Conservation (phyloP, 1,140 invertebrate genomes). For the Diabrotica virgifera region DNA sequence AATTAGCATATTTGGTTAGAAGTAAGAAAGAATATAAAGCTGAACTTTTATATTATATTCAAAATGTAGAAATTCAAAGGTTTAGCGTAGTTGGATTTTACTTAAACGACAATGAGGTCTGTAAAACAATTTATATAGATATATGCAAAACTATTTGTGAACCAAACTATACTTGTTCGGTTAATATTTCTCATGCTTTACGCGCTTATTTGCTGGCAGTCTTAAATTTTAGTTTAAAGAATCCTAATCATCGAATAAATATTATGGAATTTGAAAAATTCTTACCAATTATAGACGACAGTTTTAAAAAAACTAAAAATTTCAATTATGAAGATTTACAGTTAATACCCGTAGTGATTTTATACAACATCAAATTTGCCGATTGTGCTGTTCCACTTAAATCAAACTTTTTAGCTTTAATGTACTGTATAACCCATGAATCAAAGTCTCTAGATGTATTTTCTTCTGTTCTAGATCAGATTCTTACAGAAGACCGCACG, state of each 20-base stretch:
- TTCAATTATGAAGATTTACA: neutral
- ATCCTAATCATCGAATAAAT: conserved; percentile 9
- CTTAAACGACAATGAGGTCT: neutral
- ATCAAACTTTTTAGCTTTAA: too few species aligned
- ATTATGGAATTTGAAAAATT: conserved; percentile 5
- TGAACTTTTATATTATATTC: conserved; percentile 3
- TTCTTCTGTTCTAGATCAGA: neutral
- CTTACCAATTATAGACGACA: neutral
- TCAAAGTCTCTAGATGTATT: neutral
- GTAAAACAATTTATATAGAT: neutral
- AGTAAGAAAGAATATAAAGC: conserved; percentile 3
- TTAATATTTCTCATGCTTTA: neutral
- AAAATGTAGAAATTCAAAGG: neutral
- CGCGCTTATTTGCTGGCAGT: neutral
- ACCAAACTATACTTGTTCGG: neutral
- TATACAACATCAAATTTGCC: conserved; percentile 10
- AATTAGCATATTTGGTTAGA: conserved; percentile 11
- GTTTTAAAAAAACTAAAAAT: neutral
- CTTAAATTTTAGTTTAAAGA: neutral
- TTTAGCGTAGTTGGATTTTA: neutral
- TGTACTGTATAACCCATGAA: too few species aligned
- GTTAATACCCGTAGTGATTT: neutral
- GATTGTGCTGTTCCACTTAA: neutral
- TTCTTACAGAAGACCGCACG: neutral
- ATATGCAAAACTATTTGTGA: neutral